Evolutionary conservation across 2,113 vertebrate species (phyloP).

Genomic region (Tyrannus savana): DNA sequence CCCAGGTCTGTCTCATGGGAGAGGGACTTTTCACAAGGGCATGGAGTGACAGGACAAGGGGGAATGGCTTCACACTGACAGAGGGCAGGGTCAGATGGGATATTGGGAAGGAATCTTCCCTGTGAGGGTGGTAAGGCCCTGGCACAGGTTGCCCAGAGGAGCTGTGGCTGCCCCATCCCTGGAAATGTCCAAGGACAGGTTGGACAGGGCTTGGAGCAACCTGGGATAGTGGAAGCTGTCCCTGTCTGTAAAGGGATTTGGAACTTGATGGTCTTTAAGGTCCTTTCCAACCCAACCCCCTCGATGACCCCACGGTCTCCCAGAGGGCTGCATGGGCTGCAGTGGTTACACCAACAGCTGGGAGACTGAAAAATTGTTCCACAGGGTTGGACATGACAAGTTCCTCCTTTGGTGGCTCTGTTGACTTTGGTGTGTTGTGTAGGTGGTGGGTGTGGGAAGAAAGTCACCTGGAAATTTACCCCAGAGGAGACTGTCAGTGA

Average conservation of each 20-base stretch:
- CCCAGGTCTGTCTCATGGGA: background rate
- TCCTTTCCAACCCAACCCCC: background rate
- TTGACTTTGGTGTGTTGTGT: background rate
- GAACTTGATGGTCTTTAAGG: background rate
- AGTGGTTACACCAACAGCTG: background rate
- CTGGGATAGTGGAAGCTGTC: background rate
- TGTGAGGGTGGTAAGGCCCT: rapidly evolving
- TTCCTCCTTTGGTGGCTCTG: background rate
- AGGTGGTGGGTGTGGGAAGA: background rate
- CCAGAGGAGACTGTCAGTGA: background rate
- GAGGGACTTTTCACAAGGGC: background rate
- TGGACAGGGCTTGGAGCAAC: rapidly evolving
- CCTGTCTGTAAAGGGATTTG: background rate
- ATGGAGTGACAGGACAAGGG: background rate
- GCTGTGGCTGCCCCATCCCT: background rate
- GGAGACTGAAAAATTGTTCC: background rate
- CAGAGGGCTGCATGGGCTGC: background rate
- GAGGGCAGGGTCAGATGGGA: background rate
- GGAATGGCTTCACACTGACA: background rate
- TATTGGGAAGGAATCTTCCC: background rate
- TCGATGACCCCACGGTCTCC: background rate
- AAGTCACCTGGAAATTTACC: background rate
- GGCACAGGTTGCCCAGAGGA: background rate
- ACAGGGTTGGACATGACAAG: background rate
- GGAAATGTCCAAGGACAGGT: background rate